phyloP scores from a whole-genome alignment of 2,113 vertebrate genomes.

The Podilymbus podiceps region DNA sequence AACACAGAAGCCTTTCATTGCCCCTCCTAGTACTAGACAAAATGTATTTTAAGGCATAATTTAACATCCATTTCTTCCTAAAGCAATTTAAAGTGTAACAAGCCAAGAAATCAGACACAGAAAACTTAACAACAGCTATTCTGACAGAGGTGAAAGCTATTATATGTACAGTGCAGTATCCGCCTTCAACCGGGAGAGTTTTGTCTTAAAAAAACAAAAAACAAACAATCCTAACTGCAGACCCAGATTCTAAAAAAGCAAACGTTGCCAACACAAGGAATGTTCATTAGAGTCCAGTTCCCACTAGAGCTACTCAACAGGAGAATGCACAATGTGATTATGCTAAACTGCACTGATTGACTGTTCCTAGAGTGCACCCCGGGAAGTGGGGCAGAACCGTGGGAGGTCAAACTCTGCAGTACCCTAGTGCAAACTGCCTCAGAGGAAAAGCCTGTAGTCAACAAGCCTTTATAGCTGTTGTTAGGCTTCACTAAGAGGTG shows the following conservation, averaged over 20 bases:
- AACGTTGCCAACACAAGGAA: conserved; percentile 73
- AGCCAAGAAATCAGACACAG: conserved; percentile 54
- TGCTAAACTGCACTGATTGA: conserved; percentile 10
- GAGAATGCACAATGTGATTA: conserved; percentile 18
- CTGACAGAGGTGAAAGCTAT: conserved; percentile 50
- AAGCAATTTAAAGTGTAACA: conserved; percentile 66
- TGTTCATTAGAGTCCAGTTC: conserved; percentile 73
- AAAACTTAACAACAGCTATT: conserved; percentile 52
- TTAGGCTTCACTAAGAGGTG: conserved; percentile 51
- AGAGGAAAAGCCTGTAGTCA: conserved; percentile 68
- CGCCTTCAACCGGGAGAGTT: conserved; percentile 56
- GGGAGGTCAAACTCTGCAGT: conserved; percentile 16
- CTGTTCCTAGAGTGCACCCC: neutral
- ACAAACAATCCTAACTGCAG: conserved; percentile 6
- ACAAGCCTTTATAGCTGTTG: conserved; percentile 50
- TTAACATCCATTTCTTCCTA: conserved; percentile 64
- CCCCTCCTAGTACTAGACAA: conserved; percentile 57
- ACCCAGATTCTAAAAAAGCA: conserved; percentile 59
- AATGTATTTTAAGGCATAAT: conserved; percentile 71
- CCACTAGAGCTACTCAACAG: conserved; percentile 50
- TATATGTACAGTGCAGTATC: conserved; percentile 52
- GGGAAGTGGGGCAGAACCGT: neutral
- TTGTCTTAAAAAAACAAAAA: neutral
- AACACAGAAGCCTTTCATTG: conserved; percentile 32
- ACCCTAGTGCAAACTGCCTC: conserved; percentile 40